Evolutionary conservation across 1,140 invertebrate genomes (phyloP), one percentile per base, ranked within the genome.

Genomic region (Charaxes varanes): DNA sequence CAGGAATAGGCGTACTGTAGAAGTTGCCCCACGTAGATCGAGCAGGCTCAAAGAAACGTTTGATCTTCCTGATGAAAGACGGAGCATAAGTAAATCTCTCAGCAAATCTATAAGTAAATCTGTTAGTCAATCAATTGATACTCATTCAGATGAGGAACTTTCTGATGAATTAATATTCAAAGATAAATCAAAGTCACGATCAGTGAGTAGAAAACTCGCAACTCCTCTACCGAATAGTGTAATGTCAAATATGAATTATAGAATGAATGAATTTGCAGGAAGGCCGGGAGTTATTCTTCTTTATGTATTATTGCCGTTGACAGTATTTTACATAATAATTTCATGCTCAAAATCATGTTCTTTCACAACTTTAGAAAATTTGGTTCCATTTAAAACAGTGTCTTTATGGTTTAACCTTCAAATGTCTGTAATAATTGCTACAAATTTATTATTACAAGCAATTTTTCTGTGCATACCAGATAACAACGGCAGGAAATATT

Each of bases 241-340:
- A 6, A 49, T 65, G 4, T 23, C 49, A 7, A 48, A 53, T 34
- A 21, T 55, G n/a, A 52, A 49, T 22, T 55, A 58, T 6, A 63
- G 61, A 43, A 72, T 64, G n/a, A n/a, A n/a, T 58, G 76, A 83
- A 47, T 83, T 83, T 63, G 70, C 66, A 38, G 79, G 79, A 1
- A 41, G 48, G 35, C 26, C 65, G 28, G 74, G 79, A 7, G 58
- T 62, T 19, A 42, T 41, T 4, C 8, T 47, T 0, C 37, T 83
- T 10, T 64, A 70, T 3, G 12, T 76, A 6, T 23, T 76, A 11
- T 58, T 83, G 45, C 79, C 79, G 6, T 6, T 66, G 4, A 64
- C 48, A 30, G 58, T 72, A 42, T 62, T 79, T 35, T 44, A 54
- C 21, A 71, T 80, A 38, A 36, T 80, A 32, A 37, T 62, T 4